Conservation (phyloP, 2,113 vertebrate genomes). For the Aythya baeri region DNA sequence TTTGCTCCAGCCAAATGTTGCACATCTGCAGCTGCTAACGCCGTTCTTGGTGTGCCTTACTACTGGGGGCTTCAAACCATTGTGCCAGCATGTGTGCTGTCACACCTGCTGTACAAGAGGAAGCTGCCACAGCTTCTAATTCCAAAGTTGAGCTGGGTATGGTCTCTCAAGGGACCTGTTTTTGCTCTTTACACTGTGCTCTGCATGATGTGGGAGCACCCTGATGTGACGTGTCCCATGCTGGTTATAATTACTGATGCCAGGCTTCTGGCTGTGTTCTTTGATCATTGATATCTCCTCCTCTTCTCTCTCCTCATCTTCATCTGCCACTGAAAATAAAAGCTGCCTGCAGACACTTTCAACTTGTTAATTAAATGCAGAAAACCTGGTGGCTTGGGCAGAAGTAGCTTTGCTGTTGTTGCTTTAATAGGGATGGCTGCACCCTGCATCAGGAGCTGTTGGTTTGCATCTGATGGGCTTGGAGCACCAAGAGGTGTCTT, state of each 20-base stretch:
- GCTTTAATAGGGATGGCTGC: fast-evolving
- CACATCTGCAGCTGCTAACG: not conserved
- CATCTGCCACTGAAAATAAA: not conserved
- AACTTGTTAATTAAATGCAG: not conserved
- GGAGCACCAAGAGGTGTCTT: not conserved
- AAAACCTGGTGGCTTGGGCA: not conserved
- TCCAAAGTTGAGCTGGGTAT: not conserved
- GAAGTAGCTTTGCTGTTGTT: not conserved
- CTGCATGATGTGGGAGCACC: not conserved
- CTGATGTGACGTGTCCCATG: not conserved
- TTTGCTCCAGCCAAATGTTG: not conserved
- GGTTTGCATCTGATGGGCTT: fast-evolving
- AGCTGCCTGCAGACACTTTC: not conserved
- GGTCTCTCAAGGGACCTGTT: not conserved
- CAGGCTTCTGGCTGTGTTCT: not conserved
- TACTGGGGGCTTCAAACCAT: not conserved
- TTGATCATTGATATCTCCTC: not conserved
- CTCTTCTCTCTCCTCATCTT: not conserved
- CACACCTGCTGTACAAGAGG: not conserved
- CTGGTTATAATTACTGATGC: not conserved
- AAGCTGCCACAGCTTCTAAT: not conserved
- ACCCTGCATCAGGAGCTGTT: not conserved
- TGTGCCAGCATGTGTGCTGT: not conserved
- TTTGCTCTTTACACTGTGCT: not conserved
- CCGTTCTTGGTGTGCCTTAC: not conserved